Conservation (phyloP, 2,797 vertebrate species). For the Aeoliscus strigatus region DNA sequence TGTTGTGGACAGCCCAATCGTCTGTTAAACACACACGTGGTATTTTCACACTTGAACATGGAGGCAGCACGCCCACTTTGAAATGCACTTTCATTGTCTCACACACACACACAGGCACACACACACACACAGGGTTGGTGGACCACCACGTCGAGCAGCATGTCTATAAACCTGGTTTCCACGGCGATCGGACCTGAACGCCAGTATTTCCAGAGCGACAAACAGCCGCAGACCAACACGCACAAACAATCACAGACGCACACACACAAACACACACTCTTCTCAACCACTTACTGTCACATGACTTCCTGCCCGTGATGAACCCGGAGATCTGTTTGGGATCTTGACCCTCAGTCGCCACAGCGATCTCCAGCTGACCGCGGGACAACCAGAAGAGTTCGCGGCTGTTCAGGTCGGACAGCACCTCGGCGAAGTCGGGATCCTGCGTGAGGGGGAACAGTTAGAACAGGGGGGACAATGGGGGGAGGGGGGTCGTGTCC, state of each 20-base stretch:
- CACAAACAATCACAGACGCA: conserved; percentile 7
- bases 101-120: conserved; percentile 21
- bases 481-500: too few relatives aligned
- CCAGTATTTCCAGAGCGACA: conserved; percentile 48
- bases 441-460: conserved; percentile 71
- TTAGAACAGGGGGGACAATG: conserved; percentile 11
- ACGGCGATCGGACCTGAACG: conserved; percentile 55
- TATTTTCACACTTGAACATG: too few relatives aligned
- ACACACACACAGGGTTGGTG: conserved; percentile 36
- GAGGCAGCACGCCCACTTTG: too few relatives aligned
- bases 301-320: conserved; percentile 85
- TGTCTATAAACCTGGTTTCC: conserved; percentile 53
- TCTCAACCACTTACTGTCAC: conserved; percentile 85
- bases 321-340: conserved; percentile 78
- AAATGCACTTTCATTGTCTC: too few relatives aligned
- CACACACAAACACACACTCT: conserved; percentile 14
- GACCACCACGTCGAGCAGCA: conserved; percentile 45
- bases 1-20: too few relatives aligned
- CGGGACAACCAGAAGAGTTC: conserved; percentile 91
- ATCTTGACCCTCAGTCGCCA: conserved; percentile 74
- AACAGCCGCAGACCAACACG: conserved; percentile 37
- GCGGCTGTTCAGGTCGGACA: conserved; percentile 81
- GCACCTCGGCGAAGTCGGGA: conserved; percentile 89
- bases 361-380: conserved; percentile 84
- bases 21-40: too few relatives aligned